Conservation (phyloP, 2,888 invertebrate genomes). For the Amitus sp. region DNA sequence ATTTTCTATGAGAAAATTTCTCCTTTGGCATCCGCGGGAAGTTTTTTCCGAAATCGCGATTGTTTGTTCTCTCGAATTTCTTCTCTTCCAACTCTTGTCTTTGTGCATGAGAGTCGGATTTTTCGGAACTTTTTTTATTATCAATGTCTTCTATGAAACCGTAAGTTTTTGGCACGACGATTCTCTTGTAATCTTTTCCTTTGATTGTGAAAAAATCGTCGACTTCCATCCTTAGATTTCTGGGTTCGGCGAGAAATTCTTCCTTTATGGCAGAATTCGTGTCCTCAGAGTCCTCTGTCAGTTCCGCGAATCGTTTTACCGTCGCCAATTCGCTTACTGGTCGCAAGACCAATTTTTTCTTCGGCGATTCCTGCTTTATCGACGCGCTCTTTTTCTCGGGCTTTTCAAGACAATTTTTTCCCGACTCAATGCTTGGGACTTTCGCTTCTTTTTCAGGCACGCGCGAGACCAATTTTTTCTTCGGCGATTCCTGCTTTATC, state of each 20-base stretch:
- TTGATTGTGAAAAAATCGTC: constrained; percentile 55
- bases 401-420: constrained; percentile 1
- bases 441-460: neutral
- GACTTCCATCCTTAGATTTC: constrained; percentile 41
- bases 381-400: constrained; percentile 7
- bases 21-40: neutral
- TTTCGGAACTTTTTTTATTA: neutral
- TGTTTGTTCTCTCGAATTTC: constrained; percentile 10
- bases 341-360: constrained; percentile 16
- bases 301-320: constrained; percentile 51
- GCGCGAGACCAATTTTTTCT: constrained; percentile 16
- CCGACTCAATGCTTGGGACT: too few species aligned
- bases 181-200: constrained; percentile 44
- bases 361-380: neutral
- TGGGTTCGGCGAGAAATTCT: constrained; percentile 4
- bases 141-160: too few species aligned
- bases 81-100: neutral
- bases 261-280: neutral
- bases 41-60: neutral
- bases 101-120: too few species aligned
- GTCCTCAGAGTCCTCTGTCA: constrained; percentile 42
- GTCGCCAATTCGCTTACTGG: constrained; percentile 49
- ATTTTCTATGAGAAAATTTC: constrained; percentile 4
- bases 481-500: neutral
- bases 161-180: constrained; percentile 42